A percentile compares a stretch with the other conserved stretches of the same genome.
phyloP scores from a whole-genome alignment of 2,888 invertebrate genomes.

The Diarsia mendica region DNA sequence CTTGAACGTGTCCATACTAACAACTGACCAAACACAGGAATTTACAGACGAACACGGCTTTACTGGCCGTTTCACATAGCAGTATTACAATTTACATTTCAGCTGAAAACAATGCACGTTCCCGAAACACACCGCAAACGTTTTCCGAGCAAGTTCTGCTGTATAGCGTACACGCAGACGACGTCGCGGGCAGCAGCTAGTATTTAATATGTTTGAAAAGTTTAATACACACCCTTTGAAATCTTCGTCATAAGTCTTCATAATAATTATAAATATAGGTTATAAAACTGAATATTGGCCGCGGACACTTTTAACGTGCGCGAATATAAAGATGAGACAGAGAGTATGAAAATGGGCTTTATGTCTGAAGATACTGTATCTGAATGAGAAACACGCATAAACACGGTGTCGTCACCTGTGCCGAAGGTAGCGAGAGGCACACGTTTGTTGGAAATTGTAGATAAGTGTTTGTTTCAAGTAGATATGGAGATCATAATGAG shows the following conservation, averaged over 20 bases:
- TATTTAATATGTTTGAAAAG: neutral
- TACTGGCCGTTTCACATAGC: neutral
- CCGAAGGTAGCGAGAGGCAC: slow-evolving; percentile 26
- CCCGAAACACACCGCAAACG: neutral
- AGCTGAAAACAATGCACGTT: neutral
- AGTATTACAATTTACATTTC: neutral
- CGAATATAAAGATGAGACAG: slow-evolving; percentile 34
- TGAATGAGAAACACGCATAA: slow-evolving; percentile 30
- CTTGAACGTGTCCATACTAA: no score
- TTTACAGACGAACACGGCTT: neutral
- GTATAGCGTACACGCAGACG: no score
- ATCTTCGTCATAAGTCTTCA: slow-evolving; percentile 61
- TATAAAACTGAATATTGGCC: slow-evolving; percentile 15
- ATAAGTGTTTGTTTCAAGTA: slow-evolving; percentile 51
- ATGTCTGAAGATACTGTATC: slow-evolving; percentile 33
- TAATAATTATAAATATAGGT: slow-evolving; percentile 26
- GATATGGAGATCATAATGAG: slow-evolving; percentile 68
- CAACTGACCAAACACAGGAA: slow-evolving; percentile 8
- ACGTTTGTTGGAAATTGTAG: slow-evolving; percentile 58
- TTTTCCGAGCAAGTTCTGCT: neutral
- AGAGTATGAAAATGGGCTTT: slow-evolving; percentile 38
- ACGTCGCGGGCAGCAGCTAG: no score
- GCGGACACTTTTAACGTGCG: slow-evolving; percentile 1
- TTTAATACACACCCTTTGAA: slow-evolving; percentile 59
- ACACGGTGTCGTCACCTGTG: slow-evolving; percentile 46